phyloP scores from a whole-genome alignment of 2,113 vertebrate genomes.

The Toxotes chatareus region DNA sequence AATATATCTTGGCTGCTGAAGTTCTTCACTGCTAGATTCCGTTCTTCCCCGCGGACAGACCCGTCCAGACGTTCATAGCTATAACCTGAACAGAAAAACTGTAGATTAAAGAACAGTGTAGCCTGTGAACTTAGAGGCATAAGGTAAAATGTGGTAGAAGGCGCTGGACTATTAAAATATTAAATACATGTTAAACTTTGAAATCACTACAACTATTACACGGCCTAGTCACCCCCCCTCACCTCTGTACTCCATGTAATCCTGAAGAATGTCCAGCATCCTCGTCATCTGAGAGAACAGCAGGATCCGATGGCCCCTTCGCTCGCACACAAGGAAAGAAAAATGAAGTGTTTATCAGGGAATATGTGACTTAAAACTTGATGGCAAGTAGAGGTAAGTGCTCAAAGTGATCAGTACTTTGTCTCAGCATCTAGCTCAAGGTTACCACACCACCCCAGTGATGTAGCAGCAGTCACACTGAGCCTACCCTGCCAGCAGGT shows the following conservation, averaged over 20 bases:
- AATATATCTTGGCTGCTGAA: conserved; percentile 91
- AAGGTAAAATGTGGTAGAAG: background rate
- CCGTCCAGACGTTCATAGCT: conserved; percentile 95
- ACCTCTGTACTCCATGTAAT: conserved; percentile 95
- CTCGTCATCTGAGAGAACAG: conserved; percentile 97
- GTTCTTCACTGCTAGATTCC: conserved; percentile 93
- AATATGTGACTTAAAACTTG: background rate
- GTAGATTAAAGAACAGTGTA: background rate
- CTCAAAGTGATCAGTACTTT: background rate
- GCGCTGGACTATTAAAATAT: background rate
- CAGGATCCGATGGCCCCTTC: conserved; percentile 90
- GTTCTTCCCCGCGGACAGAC: conserved; percentile 92
- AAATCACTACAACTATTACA: background rate
- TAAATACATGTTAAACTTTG: background rate
- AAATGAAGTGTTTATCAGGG: background rate
- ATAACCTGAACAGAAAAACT: conserved; percentile 83
- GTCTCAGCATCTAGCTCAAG: background rate
- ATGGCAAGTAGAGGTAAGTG: background rate
- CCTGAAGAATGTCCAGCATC: conserved; percentile 94
- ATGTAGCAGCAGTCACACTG: background rate
- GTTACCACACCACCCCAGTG: background rate
- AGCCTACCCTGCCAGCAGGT: conserved; percentile 19
- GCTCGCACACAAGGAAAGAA: background rate
- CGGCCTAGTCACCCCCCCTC: background rate
- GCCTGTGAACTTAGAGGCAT: background rate